phyloP scores from a whole-genome alignment of 2,113 vertebrate species.

The cattle (Bos taurus) region ARS-UCD2.0 NC_037330.1:44229501-44230000 shows the following conservation, averaged over 20 bases:
- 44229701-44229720: constrained; percentile 26
- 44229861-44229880: background rate
- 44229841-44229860: background rate
- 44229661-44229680: constrained; percentile 14
- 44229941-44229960: background rate
- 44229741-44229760: constrained; percentile 33
- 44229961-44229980: background rate
- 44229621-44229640: constrained; percentile 30
- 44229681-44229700: constrained; percentile 31
- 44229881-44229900: background rate
- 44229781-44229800: background rate
- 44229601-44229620: constrained; percentile 41
- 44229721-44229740: constrained; percentile 52
- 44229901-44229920: background rate
- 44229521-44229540: background rate
- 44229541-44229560: background rate
- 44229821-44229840: constrained; percentile 1
- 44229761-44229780: background rate
- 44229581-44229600: constrained; percentile 42
- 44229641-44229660: constrained; percentile 28
- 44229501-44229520: background rate
- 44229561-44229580: background rate
- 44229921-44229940: background rate
- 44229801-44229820: background rate
- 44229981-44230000: too few relatives aligned